Base-by-base conservation (phyloP, 2,113 vertebrate species). In the Malurus elegans region DNA sequence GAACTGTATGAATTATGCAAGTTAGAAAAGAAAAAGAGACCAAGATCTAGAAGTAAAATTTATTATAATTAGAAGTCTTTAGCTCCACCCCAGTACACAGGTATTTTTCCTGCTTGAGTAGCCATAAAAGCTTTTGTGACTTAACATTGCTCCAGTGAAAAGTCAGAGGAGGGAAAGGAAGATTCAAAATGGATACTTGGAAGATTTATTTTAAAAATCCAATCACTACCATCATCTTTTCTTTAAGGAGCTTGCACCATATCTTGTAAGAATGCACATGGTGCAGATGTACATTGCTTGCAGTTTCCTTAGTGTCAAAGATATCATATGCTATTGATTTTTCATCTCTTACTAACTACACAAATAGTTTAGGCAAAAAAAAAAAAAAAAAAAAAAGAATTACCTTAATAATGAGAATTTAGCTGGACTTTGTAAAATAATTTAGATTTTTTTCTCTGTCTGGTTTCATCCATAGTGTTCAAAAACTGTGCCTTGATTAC, bases 141-240 rank as follows among this genome's bases (percentile, higher is more conserved):
- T 85, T 79, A 76, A 51, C 48, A 62, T 14, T 32, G 24, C 32
- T 53, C 14, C 45, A 73, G 36, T 57, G 28, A 76, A 92, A 91
- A 82, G 21, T 8, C 23, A 91, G 38, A 83, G 10, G 0, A 2
- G 18, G 74, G 6, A 64, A 79, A 84, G 50, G 18, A 71, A 83
- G 18, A 73, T 58, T 72, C 23, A 38, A 54, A 87, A n/a, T 17
- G 4, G 6, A 67, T 21, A 28, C 18, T 56, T 73, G 18, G 4
- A 88, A 40, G 20, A 18, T 47, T 67, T 31, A 8, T 60, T 60
- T 5, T 12, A 53, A 67, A 81, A 45, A 51, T 67, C 7, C 4
- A 6, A 7, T 62, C 5, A 3, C 2, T 83, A 26, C 10, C 4
- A 64, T 24, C 0, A 1, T 45, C 0, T 14, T 79, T 88, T 80